These are phyloP conservation scores for Phytoseiulus persimilis DNA, from an alignment of 2,888 invertebrate species.

Conservation along the genomic window DNA sequence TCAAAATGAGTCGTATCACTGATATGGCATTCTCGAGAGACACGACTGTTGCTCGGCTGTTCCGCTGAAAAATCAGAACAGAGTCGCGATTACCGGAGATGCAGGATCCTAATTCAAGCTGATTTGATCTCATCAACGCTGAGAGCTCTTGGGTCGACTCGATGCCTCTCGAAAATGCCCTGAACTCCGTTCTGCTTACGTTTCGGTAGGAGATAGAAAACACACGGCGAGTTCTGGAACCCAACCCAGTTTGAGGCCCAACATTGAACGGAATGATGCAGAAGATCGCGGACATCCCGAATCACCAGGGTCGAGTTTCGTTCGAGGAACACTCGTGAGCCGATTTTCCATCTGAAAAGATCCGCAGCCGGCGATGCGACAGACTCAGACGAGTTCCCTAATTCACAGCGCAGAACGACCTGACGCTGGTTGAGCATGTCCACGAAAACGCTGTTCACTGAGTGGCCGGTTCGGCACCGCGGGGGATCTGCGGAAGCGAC, in stretches of 20 bases:
- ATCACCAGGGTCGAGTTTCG: neutral
- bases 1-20: neutral
- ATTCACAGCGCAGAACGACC: neutral
- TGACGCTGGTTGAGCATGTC: neutral
- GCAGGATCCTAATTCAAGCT: too few relatives aligned
- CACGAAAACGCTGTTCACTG: slow-evolving; percentile 22
- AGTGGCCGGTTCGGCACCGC: neutral
- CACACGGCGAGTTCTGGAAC: slow-evolving; percentile 11
- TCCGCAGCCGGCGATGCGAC: neutral
- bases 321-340: neutral
- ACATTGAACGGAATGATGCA: slow-evolving; percentile 13
- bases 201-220: slow-evolving; percentile 30
- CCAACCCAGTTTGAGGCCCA: slow-evolving; percentile 34
- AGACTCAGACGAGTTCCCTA: neutral
- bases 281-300: neutral
- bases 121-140: too few relatives aligned
- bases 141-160: too few relatives aligned
- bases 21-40: neutral
- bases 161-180: neutral
- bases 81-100: neutral
- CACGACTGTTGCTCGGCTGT: neutral
- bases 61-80: neutral
- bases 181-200: neutral
- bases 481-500: neutral
- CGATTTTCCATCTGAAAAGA: slow-evolving; percentile 13